These are phyloP conservation scores for Agraylea sexmaculata DNA, from an alignment of 1,140 invertebrate species.

Conservation along the genomic window DNA sequence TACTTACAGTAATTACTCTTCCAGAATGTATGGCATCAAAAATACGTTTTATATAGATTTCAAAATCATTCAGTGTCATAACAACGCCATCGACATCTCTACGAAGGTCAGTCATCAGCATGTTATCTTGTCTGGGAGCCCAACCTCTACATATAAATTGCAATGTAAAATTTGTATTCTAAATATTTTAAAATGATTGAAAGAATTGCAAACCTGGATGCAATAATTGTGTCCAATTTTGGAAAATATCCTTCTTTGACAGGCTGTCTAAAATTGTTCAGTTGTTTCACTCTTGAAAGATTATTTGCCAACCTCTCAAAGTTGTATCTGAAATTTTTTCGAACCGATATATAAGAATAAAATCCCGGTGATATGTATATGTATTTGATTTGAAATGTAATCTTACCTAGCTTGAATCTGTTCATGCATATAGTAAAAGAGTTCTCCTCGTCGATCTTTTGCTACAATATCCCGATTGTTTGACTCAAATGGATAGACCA, in stretches of 20 bases:
- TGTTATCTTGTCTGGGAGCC: constrained; percentile 47
- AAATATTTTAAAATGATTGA: too few species aligned
- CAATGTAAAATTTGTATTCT: constrained; percentile 2
- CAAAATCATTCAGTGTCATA: constrained; percentile 50
- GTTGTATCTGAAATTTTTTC: constrained; percentile 36
- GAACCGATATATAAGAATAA: too few species aligned
- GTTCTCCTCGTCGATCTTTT: constrained; percentile 60
- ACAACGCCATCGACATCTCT: constrained; percentile 45
- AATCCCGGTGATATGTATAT: too few species aligned
- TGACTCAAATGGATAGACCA: constrained; percentile 62
- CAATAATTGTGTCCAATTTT: constrained; percentile 52
- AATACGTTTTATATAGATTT: constrained; percentile 55
- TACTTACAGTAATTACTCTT: constrained; percentile 29
- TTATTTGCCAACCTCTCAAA: constrained; percentile 28
- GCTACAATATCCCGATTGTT: constrained; percentile 43
- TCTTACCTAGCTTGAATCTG: constrained; percentile 50
- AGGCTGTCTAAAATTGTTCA: constrained; percentile 42
- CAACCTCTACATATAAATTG: constrained; percentile 37
- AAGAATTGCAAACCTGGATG: constrained; percentile 28
- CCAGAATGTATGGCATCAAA: constrained; percentile 56
- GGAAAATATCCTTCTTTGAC: constrained; percentile 53
- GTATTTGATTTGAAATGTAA: constrained; percentile 12
- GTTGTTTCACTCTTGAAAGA: constrained; percentile 37
- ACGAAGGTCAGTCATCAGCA: constrained; percentile 43
- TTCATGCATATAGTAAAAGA: constrained; percentile 72